phyloP scores from a whole-genome alignment of 2,888 invertebrate species.

The Gibbula magus region DNA sequence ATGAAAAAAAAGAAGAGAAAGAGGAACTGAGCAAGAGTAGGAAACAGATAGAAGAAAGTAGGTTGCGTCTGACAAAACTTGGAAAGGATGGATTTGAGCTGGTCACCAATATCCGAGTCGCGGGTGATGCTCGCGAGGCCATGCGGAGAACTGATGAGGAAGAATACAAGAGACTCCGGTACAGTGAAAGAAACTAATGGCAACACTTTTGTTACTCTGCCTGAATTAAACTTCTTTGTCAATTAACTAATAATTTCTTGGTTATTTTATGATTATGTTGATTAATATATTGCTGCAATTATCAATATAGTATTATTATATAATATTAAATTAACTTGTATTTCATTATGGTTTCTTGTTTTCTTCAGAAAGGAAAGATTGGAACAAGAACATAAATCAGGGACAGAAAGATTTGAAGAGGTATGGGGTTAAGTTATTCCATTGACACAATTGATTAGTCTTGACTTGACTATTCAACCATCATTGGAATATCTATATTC shows the following conservation, averaged over 20 bases:
- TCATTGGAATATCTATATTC: no score
- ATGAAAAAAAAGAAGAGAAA: conserved; percentile 69
- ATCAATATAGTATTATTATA: no score
- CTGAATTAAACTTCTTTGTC: background rate
- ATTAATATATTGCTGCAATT: no score
- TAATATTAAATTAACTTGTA: background rate
- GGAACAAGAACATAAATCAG: conserved; percentile 74
- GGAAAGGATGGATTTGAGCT: conserved; percentile 74
- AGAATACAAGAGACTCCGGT: conserved; percentile 66
- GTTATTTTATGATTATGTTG: no score
- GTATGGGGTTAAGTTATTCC: conserved; percentile 46
- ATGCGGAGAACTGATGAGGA: conserved; percentile 71
- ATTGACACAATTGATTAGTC: background rate
- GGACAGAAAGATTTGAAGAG: conserved; percentile 74
- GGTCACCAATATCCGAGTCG: conserved; percentile 74
- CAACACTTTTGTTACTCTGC: background rate
- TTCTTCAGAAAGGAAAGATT: conserved; percentile 70
- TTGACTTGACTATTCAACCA: background rate
- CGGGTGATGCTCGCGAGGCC: conserved; percentile 74
- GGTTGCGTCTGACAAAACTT: conserved; percentile 72
- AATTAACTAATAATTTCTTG: no score
- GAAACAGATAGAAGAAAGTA: conserved; percentile 74
- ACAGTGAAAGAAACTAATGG: background rate
- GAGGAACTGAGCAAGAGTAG: conserved; percentile 73
- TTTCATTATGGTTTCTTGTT: background rate